Base-by-base conservation (phyloP, 2,113 vertebrate genomes). In the Pogona vitticeps region DNA sequence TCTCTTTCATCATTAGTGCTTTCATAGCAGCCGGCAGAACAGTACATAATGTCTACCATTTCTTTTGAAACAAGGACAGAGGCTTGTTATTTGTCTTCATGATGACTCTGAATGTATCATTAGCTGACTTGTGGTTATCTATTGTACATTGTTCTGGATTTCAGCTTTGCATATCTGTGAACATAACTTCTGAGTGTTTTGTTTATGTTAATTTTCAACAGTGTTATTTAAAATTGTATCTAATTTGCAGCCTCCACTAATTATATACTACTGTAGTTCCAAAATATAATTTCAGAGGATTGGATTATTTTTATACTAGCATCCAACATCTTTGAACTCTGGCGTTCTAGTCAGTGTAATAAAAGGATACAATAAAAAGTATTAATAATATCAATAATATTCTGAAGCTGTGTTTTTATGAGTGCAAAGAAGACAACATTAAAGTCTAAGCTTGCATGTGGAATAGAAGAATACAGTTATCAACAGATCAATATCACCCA, bases 261-360 rank as follows among this genome's bases (percentile, higher is more conserved):
- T 95, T 95, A 96, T 94, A 94, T 95, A 95, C 94, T 96, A 96
- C 95, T 96, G 95, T 96, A 96, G 95, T 92, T 95, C 93, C 90
- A 94, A 96, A 96, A 85, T 94, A 92, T 95, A 93, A 96, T 97
- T 96, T 97, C 94, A 95, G 96, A 97, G 93, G 94, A 95, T 96
- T 94, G 79, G 93, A 95, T 96, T 97, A 96, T 97, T 97, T 97
- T 97, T 97, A 95, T 97, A 97, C 92, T 86, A 94, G 86, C 94
- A 92, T 93, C 92, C 94, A 95, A 93, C 92, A 61, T 93, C 93
- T 90, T 91, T 76, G 92, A 93, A 94, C 90, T 91, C 97, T 97
- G 97, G 95, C 96, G 97, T 97, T 97, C 92, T 97, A 97, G 97
- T 97, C 97, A 97, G 97, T 91, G 88, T 92, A 88, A 88, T 90